Evolutionary conservation across 2,113 vertebrate species (phyloP).

Genomic region (Microcebus griseorufus): DNA sequence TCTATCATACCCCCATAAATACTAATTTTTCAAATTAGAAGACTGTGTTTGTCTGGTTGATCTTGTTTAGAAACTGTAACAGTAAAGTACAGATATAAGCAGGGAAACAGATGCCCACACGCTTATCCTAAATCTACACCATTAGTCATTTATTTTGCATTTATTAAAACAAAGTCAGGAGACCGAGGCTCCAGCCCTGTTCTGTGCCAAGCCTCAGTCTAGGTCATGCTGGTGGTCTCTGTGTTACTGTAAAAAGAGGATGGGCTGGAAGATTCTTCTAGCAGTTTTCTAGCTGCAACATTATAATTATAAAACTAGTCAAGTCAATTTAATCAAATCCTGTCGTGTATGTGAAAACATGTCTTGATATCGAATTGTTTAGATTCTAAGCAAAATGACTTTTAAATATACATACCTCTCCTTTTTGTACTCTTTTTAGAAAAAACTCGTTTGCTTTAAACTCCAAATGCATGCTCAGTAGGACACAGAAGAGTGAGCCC

Average conservation of each 20-base stretch:
- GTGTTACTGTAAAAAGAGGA: neutral
- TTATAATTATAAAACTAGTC: neutral
- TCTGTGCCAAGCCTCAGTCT: neutral
- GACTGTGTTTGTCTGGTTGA: neutral
- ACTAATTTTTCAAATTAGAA: neutral
- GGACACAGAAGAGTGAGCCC: neutral
- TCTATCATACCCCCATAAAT: neutral
- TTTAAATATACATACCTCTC: neutral
- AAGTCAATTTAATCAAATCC: neutral
- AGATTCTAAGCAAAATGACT: neutral
- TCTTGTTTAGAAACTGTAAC: neutral
- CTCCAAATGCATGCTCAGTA: neutral
- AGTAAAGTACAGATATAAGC: accelerated
- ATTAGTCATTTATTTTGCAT: neutral
- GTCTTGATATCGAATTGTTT: neutral
- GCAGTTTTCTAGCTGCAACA: neutral
- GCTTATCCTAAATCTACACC: neutral
- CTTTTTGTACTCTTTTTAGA: neutral
- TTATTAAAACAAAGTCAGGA: neutral
- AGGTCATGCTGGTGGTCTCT: neutral
- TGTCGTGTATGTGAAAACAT: neutral
- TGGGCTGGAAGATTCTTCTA: neutral
- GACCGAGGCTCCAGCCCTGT: too few species aligned
- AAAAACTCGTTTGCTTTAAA: neutral
- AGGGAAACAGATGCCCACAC: too few species aligned